Evolutionary conservation across 1,140 invertebrate species (phyloP), one percentile per base, ranked within the genome.

Genomic region (Nomia melanderi): DNA sequence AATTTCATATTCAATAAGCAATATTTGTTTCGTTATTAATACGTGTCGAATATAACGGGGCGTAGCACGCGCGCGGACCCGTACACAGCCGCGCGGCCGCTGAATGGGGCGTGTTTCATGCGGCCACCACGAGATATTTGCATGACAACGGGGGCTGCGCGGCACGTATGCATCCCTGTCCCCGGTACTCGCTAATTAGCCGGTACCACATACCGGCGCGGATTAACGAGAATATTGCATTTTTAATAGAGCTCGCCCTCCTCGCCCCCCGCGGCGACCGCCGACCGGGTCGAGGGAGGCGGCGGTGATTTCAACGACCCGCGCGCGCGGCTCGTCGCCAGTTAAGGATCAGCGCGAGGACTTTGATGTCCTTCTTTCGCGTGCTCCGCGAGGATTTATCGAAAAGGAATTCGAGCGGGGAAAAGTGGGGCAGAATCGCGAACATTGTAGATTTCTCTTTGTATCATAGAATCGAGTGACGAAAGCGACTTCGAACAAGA

Each of bases 151-250:
- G 83, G 78, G 60, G 62, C 12, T 60, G 75, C 78, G 66, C 79
- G n/a, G 71, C 67, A 71, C 66, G 71, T 77, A 71, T 72, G 81
- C 67, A 65, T 62, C 67, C 82, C 57, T 67, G 81, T 89, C 86
- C 85, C 81, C 75, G 73, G 84, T 84, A 84, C 81, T 86, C 81
- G 80, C 88, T 90, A 91, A 91, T 91, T 91, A 91, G 90, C 87
- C 83, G 86, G 79, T 77, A 87, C 87, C 82, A 86, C 87, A 90
- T 90, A 90, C 88, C 88, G 80, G 72, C 78, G 33, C 71, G 88
- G 88, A 91, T 91, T 89, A 90, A 88, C 86, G 87, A 85, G 86
- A 86, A 91, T 92, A 91, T 92, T 92, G 89, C 87, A 91, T 91
- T 92, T 92, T 91, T 91, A 87, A 90, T 90, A 89, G 83, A 86